Percentiles rank a stretch among this genome's conserved stretches.
Conservation (phyloP, 2,797 vertebrate species). For the Diceros bicornis region DNA sequence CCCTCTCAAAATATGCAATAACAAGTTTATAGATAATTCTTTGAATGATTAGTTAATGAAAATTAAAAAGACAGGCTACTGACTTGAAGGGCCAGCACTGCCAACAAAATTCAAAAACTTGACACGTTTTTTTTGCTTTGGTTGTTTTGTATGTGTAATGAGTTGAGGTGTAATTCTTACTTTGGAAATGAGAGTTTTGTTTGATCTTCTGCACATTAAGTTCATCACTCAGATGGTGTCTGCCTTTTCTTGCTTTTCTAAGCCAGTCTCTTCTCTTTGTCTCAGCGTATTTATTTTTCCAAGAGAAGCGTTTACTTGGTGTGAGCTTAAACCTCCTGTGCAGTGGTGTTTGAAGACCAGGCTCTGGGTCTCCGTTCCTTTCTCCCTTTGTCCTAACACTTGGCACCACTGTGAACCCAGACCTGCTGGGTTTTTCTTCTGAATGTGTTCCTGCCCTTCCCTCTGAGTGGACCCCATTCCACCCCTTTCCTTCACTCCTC, state of each 20-base stretch:
- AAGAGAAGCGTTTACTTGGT: slow-evolving; percentile 45
- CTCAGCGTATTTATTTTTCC: slow-evolving; percentile 5
- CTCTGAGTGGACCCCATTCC: not conserved
- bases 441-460: not conserved
- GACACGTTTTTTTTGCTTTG: not conserved
- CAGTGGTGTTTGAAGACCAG: not conserved
- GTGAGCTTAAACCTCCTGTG: not conserved
- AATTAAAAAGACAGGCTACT: not conserved
- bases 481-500: not conserved
- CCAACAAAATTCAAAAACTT: not conserved
- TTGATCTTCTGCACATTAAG: not conserved
- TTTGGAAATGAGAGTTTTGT: slow-evolving; percentile 39
- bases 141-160: not conserved
- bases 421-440: not conserved
- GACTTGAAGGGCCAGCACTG: not conserved
- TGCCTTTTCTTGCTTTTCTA: slow-evolving; percentile 16
- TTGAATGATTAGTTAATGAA: not conserved
- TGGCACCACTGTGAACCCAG: not conserved
- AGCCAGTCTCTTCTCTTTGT: not conserved
- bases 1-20: not conserved
- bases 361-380: not conserved
- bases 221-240: not conserved
- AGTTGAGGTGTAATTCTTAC: not conserved
- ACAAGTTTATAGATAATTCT: not conserved
- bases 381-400: not conserved